Percentiles rank a stretch among this genome's conserved stretches.
phyloP scores from a whole-genome alignment of 2,113 vertebrate genomes.

The Rhinolophus ferrumequinum region DNA sequence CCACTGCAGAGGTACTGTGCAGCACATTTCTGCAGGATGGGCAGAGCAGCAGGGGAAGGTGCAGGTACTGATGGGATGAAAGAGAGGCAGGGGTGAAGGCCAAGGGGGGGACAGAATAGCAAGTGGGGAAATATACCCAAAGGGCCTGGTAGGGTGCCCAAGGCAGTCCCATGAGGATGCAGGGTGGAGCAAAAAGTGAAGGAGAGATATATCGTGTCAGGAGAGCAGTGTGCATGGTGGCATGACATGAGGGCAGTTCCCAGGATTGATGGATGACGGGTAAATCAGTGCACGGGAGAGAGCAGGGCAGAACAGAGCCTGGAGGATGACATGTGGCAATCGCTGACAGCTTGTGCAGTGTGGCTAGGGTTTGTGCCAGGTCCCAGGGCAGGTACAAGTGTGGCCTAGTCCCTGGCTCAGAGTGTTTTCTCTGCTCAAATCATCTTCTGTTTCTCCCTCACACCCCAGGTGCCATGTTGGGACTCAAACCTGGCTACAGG shows the following conservation, averaged over 20 bases:
- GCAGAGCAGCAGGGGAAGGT: rapidly evolving
- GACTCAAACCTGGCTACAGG: neutral
- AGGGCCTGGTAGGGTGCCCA: neutral
- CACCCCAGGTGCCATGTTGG: neutral
- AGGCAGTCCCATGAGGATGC: rapidly evolving
- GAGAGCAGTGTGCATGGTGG: neutral
- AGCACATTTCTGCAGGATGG: neutral
- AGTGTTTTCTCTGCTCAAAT: neutral
- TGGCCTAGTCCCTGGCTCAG: neutral
- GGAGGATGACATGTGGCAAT: neutral
- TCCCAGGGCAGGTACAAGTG: too few relatives aligned
- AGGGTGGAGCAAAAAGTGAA: too few relatives aligned
- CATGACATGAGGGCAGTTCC: neutral
- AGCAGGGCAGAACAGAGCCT: neutral
- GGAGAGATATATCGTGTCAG: neutral
- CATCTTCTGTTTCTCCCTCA: too few relatives aligned
- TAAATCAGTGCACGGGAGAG: neutral
- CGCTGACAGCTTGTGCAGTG: neutral
- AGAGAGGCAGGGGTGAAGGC: neutral
- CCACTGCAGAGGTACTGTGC: too few relatives aligned
- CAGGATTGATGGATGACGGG: rapidly evolving
- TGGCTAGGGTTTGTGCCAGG: neutral
- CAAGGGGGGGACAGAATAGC: neutral
- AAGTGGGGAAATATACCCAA: neutral
- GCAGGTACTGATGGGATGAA: neutral